Evolutionary conservation across 2,888 invertebrate genomes (phyloP).

Genomic region (Pristionchus fissidentatus): DNA sequence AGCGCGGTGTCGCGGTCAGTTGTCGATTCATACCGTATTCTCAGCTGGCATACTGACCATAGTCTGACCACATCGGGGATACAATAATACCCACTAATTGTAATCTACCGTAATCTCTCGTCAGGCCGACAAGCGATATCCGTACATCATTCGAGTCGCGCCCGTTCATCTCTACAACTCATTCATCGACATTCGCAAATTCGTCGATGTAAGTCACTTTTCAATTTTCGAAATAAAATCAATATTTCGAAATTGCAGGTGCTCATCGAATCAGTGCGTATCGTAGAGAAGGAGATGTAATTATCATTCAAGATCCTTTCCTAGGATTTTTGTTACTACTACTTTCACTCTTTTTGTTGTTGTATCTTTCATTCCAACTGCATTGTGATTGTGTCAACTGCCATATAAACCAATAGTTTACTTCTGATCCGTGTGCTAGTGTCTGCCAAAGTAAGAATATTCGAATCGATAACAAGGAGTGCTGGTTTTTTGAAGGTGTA

Average conservation of each 20-base stretch:
- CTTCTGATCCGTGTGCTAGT: not conserved
- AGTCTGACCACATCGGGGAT: not conserved
- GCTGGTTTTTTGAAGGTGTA: not conserved
- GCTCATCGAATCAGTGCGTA: slow-evolving; percentile 36
- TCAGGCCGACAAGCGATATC: slow-evolving; percentile 79
- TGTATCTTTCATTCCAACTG: not conserved
- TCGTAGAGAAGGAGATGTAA: slow-evolving; percentile 30
- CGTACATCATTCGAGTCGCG: slow-evolving; percentile 79
- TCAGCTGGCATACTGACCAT: not conserved
- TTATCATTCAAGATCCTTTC: no score
- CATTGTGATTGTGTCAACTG: not conserved
- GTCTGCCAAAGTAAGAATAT: no score
- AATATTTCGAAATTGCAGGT: slow-evolving; percentile 5
- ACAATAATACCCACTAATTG: not conserved
- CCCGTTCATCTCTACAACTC: slow-evolving; percentile 80
- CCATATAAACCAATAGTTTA: not conserved
- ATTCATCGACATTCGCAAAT: slow-evolving; percentile 73
- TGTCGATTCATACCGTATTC: not conserved
- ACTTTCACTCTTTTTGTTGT: not conserved
- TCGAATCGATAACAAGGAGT: not conserved
- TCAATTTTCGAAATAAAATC: not conserved
- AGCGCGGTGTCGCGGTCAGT: slow-evolving; percentile 79
- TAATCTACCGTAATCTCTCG: not conserved
- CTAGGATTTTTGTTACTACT: not conserved
- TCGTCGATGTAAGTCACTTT: slow-evolving; percentile 54